Evolutionary conservation across 2,113 vertebrate genomes (phyloP).

Genomic region (Camarhynchus parvulus): DNA sequence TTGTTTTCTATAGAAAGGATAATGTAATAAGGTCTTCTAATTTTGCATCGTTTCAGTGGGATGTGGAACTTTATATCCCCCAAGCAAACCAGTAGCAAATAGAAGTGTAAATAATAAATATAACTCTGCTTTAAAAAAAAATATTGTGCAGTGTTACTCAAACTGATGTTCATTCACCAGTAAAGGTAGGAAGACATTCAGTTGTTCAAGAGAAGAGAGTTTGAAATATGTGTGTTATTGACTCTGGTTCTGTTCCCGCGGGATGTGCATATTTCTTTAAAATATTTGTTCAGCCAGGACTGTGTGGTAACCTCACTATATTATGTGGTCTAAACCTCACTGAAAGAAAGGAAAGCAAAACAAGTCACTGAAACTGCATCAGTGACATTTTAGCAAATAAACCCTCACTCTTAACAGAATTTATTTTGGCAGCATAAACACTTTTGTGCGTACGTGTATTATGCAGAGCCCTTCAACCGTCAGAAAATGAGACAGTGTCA

Average conservation of each 20-base stretch:
- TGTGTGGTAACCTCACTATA: constrained; percentile 60
- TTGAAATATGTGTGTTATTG: constrained; percentile 66
- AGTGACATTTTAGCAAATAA: constrained; percentile 79
- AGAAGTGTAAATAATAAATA: constrained; percentile 26
- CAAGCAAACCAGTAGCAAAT: constrained; percentile 6
- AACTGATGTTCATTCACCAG: constrained; percentile 19
- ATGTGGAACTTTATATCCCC: neutral
- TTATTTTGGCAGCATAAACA: constrained; percentile 79
- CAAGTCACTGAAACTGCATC: constrained; percentile 70
- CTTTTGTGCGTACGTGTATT: constrained; percentile 74
- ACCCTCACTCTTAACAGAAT: constrained; percentile 71
- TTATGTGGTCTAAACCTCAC: constrained; percentile 62
- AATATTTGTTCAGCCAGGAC: constrained; percentile 73
- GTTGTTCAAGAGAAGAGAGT: constrained; percentile 23
- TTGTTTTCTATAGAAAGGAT: neutral
- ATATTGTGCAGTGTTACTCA: constrained; percentile 13
- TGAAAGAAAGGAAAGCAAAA: constrained; percentile 70
- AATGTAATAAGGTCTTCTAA: neutral
- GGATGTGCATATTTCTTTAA: constrained; percentile 71
- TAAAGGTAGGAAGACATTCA: constrained; percentile 21
- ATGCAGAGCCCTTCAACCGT: constrained; percentile 67
- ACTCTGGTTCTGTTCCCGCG: constrained; percentile 63
- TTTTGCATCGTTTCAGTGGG: neutral
- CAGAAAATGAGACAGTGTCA: constrained; percentile 74
- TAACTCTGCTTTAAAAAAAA: constrained; percentile 48